phyloP scores from a whole-genome alignment of 1,140 invertebrate species.

The Hylaeus anthracinus region DNA sequence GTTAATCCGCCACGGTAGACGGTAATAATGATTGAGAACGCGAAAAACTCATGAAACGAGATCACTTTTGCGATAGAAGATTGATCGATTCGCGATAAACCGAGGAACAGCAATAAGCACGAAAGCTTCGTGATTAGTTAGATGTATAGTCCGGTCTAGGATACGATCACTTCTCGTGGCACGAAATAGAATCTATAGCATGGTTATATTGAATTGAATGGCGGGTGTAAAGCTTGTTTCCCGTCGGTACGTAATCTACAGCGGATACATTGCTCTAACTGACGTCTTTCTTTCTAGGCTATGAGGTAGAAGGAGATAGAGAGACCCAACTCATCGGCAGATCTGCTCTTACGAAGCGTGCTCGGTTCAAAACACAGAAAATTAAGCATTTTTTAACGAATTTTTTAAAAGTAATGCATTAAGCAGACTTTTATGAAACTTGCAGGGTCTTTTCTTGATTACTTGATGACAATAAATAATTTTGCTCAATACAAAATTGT shows the following conservation, averaged over 20 bases:
- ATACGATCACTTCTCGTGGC: slow-evolving; percentile 45
- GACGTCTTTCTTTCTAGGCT: neutral
- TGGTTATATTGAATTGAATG: slow-evolving; percentile 48
- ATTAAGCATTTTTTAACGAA: too few species aligned
- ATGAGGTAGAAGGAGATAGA: too few species aligned
- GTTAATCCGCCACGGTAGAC: slow-evolving; percentile 38
- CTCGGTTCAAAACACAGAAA: too few species aligned
- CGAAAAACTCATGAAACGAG: slow-evolving; percentile 34
- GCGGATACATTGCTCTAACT: too few species aligned
- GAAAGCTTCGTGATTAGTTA: slow-evolving; percentile 28
- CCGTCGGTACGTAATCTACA: neutral
- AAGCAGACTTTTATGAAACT: too few species aligned
- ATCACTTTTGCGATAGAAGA: slow-evolving; percentile 24
- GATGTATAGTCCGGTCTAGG: neutral
- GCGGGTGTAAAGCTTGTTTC: slow-evolving; percentile 45
- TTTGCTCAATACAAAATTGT: too few species aligned
- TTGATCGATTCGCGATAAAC: slow-evolving; percentile 55
- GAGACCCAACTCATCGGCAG: too few species aligned
- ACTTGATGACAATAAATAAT: too few species aligned
- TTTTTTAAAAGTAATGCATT: too few species aligned
- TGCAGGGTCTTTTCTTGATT: too few species aligned
- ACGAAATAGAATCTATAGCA: slow-evolving; percentile 51
- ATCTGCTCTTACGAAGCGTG: too few species aligned
- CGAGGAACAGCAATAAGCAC: neutral
- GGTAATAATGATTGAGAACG: neutral